Conservation (phyloP, 2,888 invertebrate genomes). For the Aspidapion aeneum region DNA sequence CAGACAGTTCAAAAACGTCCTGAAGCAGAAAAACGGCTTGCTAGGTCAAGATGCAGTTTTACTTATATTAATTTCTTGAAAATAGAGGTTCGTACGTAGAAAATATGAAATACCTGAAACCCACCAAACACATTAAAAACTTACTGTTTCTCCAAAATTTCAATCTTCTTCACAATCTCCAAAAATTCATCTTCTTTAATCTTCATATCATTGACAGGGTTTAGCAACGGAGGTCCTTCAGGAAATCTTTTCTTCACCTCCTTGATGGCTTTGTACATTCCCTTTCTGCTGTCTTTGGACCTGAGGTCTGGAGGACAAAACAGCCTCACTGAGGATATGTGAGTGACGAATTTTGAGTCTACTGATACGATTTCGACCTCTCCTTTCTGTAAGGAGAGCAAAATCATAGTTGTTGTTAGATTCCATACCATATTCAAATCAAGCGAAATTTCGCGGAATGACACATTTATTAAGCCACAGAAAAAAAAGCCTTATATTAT, state of each 20-base stretch:
- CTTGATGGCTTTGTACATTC: slow-evolving; percentile 78
- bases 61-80: too few relatives aligned
- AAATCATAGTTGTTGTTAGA: too few relatives aligned
- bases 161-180: slow-evolving; percentile 77
- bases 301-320: slow-evolving; percentile 89
- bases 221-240: slow-evolving; percentile 81
- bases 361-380: slow-evolving; percentile 91
- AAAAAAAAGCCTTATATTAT: too few relatives aligned
- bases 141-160: slow-evolving; percentile 73
- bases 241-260: slow-evolving; percentile 90
- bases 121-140: slow-evolving; percentile 1
- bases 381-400: slow-evolving; percentile 55
- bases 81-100: too few relatives aligned
- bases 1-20: too few relatives aligned
- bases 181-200: slow-evolving; percentile 82
- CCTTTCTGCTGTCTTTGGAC: slow-evolving; percentile 78
- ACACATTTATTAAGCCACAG: too few relatives aligned
- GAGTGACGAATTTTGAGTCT: slow-evolving; percentile 73
- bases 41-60: too few relatives aligned
- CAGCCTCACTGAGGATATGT: slow-evolving; percentile 85
- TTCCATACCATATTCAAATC: too few relatives aligned
- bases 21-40: too few relatives aligned
- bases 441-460: too few relatives aligned
- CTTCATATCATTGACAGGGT: slow-evolving; percentile 95
- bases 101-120: slow-evolving; percentile 3